Evolutionary conservation across 2,888 invertebrate species (phyloP).

Genomic region (Sphaerophoria taeniata): DNA sequence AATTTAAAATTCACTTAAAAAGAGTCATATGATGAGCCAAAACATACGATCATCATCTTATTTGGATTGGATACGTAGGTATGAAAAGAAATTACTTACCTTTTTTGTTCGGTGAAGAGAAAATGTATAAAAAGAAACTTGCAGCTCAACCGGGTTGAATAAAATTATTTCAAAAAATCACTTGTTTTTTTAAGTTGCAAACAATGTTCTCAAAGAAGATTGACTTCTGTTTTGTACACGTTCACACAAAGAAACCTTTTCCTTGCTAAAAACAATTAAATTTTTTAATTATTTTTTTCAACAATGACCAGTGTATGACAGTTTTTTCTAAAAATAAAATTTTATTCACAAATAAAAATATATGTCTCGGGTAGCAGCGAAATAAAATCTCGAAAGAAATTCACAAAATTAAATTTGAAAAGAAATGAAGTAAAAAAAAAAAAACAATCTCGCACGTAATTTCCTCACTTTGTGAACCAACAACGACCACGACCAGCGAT

Average conservation of each 20-base stretch:
- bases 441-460: slow-evolving; percentile 53
- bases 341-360: slow-evolving; percentile 10
- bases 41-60: background rate
- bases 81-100: slow-evolving; percentile 46
- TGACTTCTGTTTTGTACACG: slow-evolving; percentile 14
- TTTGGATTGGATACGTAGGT: background rate
- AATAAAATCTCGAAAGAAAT: background rate
- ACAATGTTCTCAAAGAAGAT: slow-evolving; percentile 23
- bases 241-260: slow-evolving; percentile 19
- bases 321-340: slow-evolving; percentile 65
- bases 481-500: slow-evolving; percentile 52
- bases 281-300: slow-evolving; percentile 29
- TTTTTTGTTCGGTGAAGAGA: slow-evolving; percentile 18
- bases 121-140: slow-evolving; percentile 38
- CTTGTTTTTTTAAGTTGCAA: slow-evolving; percentile 11
- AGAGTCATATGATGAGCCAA: background rate
- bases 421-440: slow-evolving; percentile 43
- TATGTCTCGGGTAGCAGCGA: slow-evolving; percentile 44
- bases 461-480: slow-evolving; percentile 47
- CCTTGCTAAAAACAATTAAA: slow-evolving; percentile 19
- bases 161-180: background rate
- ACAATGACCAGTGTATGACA: slow-evolving; percentile 32
- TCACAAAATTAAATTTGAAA: background rate
- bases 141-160: slow-evolving; percentile 44
- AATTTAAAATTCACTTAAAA: background rate